Evolutionary conservation across 2,888 invertebrate species (phyloP).

Genomic region (Drosophila barbarae): DNA sequence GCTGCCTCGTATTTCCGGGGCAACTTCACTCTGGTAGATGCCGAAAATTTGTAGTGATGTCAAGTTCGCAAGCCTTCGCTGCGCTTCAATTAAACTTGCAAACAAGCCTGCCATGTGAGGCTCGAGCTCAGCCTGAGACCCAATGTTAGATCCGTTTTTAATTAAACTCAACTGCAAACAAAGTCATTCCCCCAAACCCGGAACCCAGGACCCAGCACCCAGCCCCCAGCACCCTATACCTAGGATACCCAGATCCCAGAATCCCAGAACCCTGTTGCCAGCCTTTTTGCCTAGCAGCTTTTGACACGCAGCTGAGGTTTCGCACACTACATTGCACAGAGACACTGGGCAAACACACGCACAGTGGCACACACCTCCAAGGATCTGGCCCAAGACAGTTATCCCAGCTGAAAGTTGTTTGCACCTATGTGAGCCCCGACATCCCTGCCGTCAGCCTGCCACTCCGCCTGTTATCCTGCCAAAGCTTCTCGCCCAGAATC

Average conservation of each 20-base stretch:
- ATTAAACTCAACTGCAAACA: constrained; percentile 72
- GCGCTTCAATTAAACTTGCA: constrained; percentile 66
- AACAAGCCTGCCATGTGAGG: constrained; percentile 50
- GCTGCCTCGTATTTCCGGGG: constrained; percentile 6
- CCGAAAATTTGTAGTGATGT: constrained; percentile 49
- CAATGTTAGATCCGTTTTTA: constrained; percentile 69
- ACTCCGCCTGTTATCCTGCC: constrained; percentile 41
- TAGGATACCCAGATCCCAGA: not conserved
- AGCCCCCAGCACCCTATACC: not conserved
- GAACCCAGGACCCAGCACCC: not conserved
- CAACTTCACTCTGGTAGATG: constrained; percentile 32
- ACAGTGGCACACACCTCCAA: constrained; percentile 1
- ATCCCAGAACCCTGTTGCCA: not conserved
- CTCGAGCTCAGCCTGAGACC: constrained; percentile 37
- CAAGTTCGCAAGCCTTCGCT: constrained; percentile 49
- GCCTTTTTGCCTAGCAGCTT: constrained; percentile 31
- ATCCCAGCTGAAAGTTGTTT: constrained; percentile 52
- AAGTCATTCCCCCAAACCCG: constrained; percentile 54
- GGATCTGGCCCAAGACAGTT: constrained; percentile 35
- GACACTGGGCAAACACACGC: constrained; percentile 31
- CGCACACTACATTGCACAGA: constrained; percentile 31
- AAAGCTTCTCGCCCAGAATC: constrained; percentile 27
- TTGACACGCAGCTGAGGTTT: constrained; percentile 56
- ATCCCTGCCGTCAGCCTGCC: constrained; percentile 30
- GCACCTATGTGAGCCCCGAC: constrained; percentile 54